Base-by-base conservation (phyloP, 1,140 invertebrate species). In the Monomorium pharaonis region DNA sequence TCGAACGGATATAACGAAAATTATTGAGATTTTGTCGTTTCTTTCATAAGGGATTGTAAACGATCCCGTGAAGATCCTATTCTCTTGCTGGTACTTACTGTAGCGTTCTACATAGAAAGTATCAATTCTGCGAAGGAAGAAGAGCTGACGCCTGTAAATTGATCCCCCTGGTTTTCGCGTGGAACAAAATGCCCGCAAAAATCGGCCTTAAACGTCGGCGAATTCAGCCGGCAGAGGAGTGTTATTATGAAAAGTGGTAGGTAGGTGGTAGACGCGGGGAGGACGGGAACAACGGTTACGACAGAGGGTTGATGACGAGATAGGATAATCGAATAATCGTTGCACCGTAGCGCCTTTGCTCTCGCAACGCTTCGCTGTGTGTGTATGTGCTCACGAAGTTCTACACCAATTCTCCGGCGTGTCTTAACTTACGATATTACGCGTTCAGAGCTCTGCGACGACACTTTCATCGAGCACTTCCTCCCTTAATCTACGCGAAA, bases 271-370 rank as follows among this genome's bases (percentile, higher is more conserved):
- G 75, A 62, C 30, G 3, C n/a, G 21, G 37, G 54, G 51, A 54
- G 62, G 1, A 42, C 63, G 56, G 44, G 56, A 37, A 86, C 67
- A 74, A 84, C 44, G 72, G 81, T 84, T 75, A 83, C 85, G 77
- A 87, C 85, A 69, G 70, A 58, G 58, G 51, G 85, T 86, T 86
- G 88, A 89, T 86, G 85, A 89, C 86, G 86, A 76, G 78, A 84
- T 81, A 75, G 60, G 88, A 86, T 90, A 90, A 90, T 90, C 86
- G 86, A 88, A 88, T 88, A 83, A 88, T 49, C 75, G 84, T 76
- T 74, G 63, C 67, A 86, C 76, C 70, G 86, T 81, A 62, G 74
- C 77, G 60, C 77, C 65, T 62, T 86, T 76, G 80, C 58, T 54
- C 33, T 42, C 49, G 77, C 76, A 74, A 74, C 85, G 78, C 33